These are phyloP conservation scores for Coryphaenoides rupestris DNA, from an alignment of 2,113 vertebrate genomes.

Conservation along the genomic window DNA sequence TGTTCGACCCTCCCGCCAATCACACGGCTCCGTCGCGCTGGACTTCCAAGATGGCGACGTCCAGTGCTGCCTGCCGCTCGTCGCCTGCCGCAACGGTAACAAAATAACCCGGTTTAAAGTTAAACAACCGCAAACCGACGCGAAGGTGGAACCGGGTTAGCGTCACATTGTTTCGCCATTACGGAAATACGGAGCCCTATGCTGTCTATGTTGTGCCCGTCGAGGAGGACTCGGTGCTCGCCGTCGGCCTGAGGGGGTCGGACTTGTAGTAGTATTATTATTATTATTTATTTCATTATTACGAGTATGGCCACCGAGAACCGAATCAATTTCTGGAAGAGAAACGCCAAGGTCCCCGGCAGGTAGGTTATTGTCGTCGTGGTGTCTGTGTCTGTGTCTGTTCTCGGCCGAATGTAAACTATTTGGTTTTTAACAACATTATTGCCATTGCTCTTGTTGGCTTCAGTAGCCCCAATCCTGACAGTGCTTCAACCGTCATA, in stretches of 20 bases:
- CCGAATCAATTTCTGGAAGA: slow-evolving; percentile 92
- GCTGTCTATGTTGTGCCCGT: not conserved
- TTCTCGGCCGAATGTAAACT: not conserved
- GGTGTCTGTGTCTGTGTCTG: too few relatives aligned
- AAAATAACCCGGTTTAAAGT: slow-evolving; percentile 1
- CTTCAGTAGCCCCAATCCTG: too few relatives aligned
- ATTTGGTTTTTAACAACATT: too few relatives aligned
- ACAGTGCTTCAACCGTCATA: too few relatives aligned
- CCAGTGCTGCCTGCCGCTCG: slow-evolving; percentile 42
- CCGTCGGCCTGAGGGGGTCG: slow-evolving; percentile 30
- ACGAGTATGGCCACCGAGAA: slow-evolving; percentile 89
- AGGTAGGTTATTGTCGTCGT: slow-evolving; percentile 79
- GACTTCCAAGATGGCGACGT: slow-evolving; percentile 84
- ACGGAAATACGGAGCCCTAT: not conserved
- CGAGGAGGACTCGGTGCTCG: slow-evolving; percentile 18
- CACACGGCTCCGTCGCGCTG: slow-evolving; percentile 30
- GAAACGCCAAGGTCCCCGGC: slow-evolving; percentile 86
- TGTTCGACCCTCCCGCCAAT: slow-evolving; percentile 71
- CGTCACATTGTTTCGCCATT: slow-evolving; percentile 15
- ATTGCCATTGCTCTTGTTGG: too few relatives aligned
- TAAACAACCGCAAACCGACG: too few relatives aligned
- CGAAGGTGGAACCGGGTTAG: slow-evolving; percentile 1
- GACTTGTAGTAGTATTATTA: slow-evolving; percentile 23
- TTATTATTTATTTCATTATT: too few relatives aligned
- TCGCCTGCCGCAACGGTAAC: slow-evolving; percentile 30